These are phyloP conservation scores for Metallyticus violacea DNA, from an alignment of 2,888 invertebrate species.

Conservation along the genomic window DNA sequence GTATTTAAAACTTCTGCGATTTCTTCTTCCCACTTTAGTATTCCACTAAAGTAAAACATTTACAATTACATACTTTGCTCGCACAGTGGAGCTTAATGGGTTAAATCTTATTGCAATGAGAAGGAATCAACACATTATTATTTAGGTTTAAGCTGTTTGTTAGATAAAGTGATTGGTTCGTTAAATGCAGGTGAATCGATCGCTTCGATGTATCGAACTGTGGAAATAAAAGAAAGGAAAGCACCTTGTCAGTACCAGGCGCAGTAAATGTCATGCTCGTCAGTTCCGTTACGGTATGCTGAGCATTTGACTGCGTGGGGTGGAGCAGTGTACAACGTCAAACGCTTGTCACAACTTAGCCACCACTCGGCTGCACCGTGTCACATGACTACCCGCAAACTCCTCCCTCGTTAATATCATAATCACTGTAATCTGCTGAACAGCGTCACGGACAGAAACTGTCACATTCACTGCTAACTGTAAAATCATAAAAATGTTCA, in stretches of 20 bases:
- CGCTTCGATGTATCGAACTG: not conserved
- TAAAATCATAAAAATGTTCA: not conserved
- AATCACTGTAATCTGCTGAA: slow-evolving; percentile 16
- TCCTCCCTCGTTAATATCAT: slow-evolving; percentile 12
- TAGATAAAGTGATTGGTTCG: not conserved
- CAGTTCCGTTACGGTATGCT: not conserved
- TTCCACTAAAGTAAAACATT: no score
- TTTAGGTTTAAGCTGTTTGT: no score
- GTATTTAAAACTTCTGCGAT: no score
- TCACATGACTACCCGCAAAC: slow-evolving; percentile 9
- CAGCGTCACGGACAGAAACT: slow-evolving; percentile 13
- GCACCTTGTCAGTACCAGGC: slow-evolving; percentile 2
- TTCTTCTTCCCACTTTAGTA: no score
- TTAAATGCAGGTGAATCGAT: not conserved
- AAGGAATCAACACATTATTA: no score
- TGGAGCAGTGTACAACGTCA: slow-evolving; percentile 5
- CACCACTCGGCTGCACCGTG: slow-evolving; percentile 9
- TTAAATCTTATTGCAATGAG: no score
- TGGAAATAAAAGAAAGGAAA: not conserved
- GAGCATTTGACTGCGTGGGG: slow-evolving; percentile 11
- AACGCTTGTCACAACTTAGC: slow-evolving; percentile 17
- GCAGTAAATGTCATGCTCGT: not conserved
- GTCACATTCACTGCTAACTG: slow-evolving; percentile 5
- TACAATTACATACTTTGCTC: no score
- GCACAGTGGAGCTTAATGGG: no score